phyloP scores from a whole-genome alignment of 1,140 invertebrate species.

The Chionoecetes opilio region DNA sequence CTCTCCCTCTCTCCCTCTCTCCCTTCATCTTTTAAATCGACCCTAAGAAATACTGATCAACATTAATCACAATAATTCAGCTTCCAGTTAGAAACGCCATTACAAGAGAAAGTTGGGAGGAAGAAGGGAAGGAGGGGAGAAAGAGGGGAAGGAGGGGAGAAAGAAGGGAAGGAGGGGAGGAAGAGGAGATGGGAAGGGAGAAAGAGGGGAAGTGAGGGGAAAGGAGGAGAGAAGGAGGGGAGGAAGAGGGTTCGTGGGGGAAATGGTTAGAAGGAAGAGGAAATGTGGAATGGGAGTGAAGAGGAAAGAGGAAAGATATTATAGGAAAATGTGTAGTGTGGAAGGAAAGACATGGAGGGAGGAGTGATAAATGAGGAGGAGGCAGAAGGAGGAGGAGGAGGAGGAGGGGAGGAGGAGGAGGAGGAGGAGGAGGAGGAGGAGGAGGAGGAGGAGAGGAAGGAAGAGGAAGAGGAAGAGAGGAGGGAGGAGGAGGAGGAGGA shows the following conservation, averaged over 20 bases:
- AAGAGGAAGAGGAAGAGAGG: conserved; percentile 9
- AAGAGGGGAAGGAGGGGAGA: background rate
- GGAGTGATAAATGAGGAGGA: conserved; percentile 36
- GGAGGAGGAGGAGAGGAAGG: background rate
- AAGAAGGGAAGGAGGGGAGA: background rate
- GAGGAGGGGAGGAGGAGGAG: background rate
- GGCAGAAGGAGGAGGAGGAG: background rate
- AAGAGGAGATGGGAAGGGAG: background rate
- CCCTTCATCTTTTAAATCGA: conserved; percentile 28
- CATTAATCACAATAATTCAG: conserved; percentile 34
- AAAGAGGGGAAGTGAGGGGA: background rate
- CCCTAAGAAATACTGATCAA: conserved; percentile 10
- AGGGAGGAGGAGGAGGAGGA: background rate
- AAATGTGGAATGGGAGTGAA: background rate
- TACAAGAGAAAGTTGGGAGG: background rate
- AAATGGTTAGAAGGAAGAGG: background rate
- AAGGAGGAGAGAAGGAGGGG: background rate
- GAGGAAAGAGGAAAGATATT: background rate
- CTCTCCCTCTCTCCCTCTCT: background rate
- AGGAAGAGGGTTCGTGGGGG: background rate
- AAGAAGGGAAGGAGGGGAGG: background rate
- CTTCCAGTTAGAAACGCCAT: background rate
- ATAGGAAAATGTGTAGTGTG: background rate
- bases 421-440: background rate
- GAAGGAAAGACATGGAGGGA: background rate